Evolutionary conservation across 2,113 vertebrate species (phyloP), one percentile per base, ranked within the genome.

Genomic region (Mormyrus lacerda): DNA sequence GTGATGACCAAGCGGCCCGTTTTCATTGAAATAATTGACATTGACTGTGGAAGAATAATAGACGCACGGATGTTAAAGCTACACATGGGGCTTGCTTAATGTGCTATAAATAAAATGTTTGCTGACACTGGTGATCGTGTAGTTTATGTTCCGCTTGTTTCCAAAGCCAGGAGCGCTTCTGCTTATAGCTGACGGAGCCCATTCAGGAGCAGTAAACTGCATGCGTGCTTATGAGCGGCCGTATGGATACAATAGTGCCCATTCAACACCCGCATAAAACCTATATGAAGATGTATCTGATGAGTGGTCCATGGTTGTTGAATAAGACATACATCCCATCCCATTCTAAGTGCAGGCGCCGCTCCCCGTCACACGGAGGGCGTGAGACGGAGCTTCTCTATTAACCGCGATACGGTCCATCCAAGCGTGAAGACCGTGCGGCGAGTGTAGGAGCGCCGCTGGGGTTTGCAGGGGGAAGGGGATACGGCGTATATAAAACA

Each of bases 21-120:
- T 86, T 55, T 65, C 39, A 85, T 42, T 50, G 21, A 88, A 87
- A 65, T 87, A 79, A 90, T 79, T 53, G 65, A 39, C 85, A 79
- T n/a, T 27, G 35, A 55, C n/a, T 82, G n/a, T 50, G 47, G 21
- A 58, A 44, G 85, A 87, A 76, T 39, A 76, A 76, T 15, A 76
- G 69, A 31, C 11, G 31, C 21, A 9, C 27, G 48, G 42, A 69
- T 51, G 27, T n/a, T 42, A 83, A 24, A 47, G 39, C 35, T 4
- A 19, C 31, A 4, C 27, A 82, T n/a, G 39, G 69, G 47, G 15
- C 42, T 88, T 15, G 8, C 39, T 27, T 76, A 61, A 31, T 48
- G 39, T n/a, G 55, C 65, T 47, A 19, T 15, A 17, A 44, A 88
- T 73, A 51, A 84, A 47, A 47, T 79, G 73, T 42, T 39, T 42